Evolutionary conservation across 2,888 invertebrate species (phyloP), one percentile per base, ranked within the genome.

Genomic region (Tipula helvola): DNA sequence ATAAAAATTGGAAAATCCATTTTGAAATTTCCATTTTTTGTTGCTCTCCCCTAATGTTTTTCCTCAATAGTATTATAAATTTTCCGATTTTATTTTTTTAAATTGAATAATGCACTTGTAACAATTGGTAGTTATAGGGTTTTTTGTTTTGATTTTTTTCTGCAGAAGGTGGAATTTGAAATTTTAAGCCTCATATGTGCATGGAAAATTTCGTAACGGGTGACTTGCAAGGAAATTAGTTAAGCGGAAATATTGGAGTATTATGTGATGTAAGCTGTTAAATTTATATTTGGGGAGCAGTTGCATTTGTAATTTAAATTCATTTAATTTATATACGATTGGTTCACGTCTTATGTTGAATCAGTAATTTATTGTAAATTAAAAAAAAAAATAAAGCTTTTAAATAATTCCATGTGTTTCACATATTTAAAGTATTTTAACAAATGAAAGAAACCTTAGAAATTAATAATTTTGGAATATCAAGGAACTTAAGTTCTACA

Each of bases 91-190:
- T 52, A 0, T 52, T 52, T 71, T 71, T 71, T 28, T 71, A 71
- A 71, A 71, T 71, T 71, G 71, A 71, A 71, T 71, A 71, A 71
- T 71, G 71, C 71, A 71, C 71, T 71, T 71, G 71, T 71, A 71
- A 71, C 71, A 71, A 71, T 71, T 71, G 71, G 71, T 71, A 71
- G 71, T 71, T 71, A 71, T 71, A 71, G 71, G 28, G 28, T 71
- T 71, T 28, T 71, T 71, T 28, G 10, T 28, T 71, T 71, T 28
- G 10, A 28, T 28, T 28, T 71, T 71, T 71, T 10, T 12, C 28
- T 28, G 28, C 71, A 28, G 28, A 28, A 18, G 71, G 71, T 71
- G 71, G 71, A 28, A 10, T 71, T 71, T 71, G 18, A 71, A 71
- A 71, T 71, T 8, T 71, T 71, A 71, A 71, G 28, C 71, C 71